Conservation (phyloP, 1,140 invertebrate species). For the Melipona quadrifasciata region DNA sequence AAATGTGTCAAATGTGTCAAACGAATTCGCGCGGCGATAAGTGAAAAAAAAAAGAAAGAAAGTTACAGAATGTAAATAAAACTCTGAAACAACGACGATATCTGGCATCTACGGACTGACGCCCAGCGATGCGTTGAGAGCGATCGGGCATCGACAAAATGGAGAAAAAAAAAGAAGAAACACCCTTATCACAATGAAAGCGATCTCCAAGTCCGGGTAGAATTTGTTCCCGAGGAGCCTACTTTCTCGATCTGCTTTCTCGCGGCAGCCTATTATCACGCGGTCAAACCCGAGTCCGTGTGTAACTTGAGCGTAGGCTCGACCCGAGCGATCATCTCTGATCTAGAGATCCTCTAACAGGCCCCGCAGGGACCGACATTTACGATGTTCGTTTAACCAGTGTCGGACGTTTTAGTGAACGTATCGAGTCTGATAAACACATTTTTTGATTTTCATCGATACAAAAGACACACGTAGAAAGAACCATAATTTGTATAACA, state of each 20-base stretch:
- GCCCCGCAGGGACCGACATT: neutral
- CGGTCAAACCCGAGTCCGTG: neutral
- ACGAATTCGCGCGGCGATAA: neutral
- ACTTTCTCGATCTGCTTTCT: slow-evolving; percentile 55
- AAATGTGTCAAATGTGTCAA: too few relatives aligned
- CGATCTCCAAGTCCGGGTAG: slow-evolving; percentile 4
- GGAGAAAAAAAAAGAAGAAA: neutral
- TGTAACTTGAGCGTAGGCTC: neutral
- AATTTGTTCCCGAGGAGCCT: slow-evolving; percentile 11
- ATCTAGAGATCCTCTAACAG: neutral
- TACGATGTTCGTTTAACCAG: too few relatives aligned
- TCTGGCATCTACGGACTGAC: neutral
- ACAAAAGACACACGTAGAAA: too few relatives aligned
- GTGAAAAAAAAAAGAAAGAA: neutral
- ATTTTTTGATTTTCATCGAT: too few relatives aligned
- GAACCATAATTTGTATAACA: too few relatives aligned
- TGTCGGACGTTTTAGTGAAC: too few relatives aligned
- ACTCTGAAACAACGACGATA: slow-evolving; percentile 13
- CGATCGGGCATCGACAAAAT: neutral
- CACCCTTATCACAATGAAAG: slow-evolving; percentile 38
- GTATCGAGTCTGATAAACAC: too few relatives aligned
- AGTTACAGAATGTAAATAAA: too few relatives aligned
- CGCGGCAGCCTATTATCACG: slow-evolving; percentile 4
- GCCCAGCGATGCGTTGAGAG: neutral
- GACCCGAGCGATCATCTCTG: neutral